These are phyloP conservation scores for Sphaeridia pumilis DNA, from an alignment of 2,888 invertebrate species.

Conservation along the genomic window DNA sequence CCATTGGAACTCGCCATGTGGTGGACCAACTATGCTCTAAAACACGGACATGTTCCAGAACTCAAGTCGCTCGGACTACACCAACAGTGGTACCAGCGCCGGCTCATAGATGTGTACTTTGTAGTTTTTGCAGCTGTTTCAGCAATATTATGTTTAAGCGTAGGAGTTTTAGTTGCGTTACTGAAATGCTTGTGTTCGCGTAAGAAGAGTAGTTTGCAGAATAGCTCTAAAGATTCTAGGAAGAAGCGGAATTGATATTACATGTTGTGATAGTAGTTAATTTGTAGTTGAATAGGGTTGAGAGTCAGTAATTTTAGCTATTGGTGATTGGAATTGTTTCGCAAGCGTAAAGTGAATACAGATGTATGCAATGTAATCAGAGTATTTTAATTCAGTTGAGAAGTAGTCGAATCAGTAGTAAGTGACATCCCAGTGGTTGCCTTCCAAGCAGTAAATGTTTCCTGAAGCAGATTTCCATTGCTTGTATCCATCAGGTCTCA, in stretches of 20 bases:
- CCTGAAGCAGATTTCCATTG: conserved; percentile 25
- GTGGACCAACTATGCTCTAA: conserved; percentile 9
- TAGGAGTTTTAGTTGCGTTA: neutral
- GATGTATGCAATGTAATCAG: too few relatives aligned
- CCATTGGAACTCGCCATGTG: conserved; percentile 9
- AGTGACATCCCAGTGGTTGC: conserved; percentile 33
- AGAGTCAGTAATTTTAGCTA: too few relatives aligned
- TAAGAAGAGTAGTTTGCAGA: neutral
- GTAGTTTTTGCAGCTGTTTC: neutral
- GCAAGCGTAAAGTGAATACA: too few relatives aligned
- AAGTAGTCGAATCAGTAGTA: conserved; percentile 13
- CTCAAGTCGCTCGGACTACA: conserved; percentile 5
- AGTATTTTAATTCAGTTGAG: too few relatives aligned
- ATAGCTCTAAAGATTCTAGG: too few relatives aligned
- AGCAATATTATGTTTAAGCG: neutral
- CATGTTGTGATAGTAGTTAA: too few relatives aligned
- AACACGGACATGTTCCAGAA: neutral
- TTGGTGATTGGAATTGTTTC: too few relatives aligned
- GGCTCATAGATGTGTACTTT: neutral
- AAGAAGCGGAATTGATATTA: too few relatives aligned
- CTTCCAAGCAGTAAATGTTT: conserved; percentile 30
- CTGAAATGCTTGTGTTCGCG: neutral
- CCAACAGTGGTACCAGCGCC: conserved; percentile 5
- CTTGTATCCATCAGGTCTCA: conserved; percentile 23
- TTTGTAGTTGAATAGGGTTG: too few relatives aligned